Evolutionary conservation across 2,888 invertebrate genomes (phyloP).

Genomic region (Nemotelus pantherinus): DNA sequence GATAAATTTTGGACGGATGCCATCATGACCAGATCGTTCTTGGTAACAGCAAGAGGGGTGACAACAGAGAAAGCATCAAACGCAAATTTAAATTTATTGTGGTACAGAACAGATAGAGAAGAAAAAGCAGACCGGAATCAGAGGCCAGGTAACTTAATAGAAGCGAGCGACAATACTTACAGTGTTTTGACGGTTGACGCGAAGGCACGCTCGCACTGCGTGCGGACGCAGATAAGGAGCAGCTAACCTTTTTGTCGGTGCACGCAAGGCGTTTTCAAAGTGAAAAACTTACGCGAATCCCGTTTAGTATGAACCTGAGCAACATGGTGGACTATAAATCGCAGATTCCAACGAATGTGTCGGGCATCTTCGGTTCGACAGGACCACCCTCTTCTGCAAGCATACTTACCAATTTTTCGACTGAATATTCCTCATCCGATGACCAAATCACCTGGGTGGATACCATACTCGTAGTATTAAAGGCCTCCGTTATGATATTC

Average conservation of each 20-base stretch:
- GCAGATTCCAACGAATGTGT: constrained; percentile 44
- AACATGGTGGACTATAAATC: constrained; percentile 38
- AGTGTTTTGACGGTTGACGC: constrained; percentile 35
- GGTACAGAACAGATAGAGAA: constrained; percentile 31
- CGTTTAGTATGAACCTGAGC: constrained; percentile 16
- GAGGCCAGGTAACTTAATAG: constrained; percentile 33
- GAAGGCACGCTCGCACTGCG: constrained; percentile 21
- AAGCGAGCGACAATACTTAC: constrained; percentile 29
- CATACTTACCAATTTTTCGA: constrained; percentile 30
- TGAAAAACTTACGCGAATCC: neutral
- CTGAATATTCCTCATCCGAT: constrained; percentile 31
- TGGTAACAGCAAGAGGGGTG: constrained; percentile 46
- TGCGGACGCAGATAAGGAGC: constrained; percentile 32
- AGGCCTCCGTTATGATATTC: constrained; percentile 84
- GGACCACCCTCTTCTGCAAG: constrained; percentile 46
- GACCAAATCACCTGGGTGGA: constrained; percentile 66
- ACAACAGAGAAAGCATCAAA: constrained; percentile 35
- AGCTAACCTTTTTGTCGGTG: constrained; percentile 28
- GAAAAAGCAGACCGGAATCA: neutral
- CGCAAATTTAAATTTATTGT: constrained; percentile 20
- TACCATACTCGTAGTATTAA: constrained; percentile 71
- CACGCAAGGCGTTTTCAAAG: neutral
- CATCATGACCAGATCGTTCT: constrained; percentile 52
- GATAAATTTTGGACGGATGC: constrained; percentile 51
- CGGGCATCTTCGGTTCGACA: constrained; percentile 50